Conservation (phyloP, 2,888 invertebrate genomes). For the Trichogramma evanescens region DNA sequence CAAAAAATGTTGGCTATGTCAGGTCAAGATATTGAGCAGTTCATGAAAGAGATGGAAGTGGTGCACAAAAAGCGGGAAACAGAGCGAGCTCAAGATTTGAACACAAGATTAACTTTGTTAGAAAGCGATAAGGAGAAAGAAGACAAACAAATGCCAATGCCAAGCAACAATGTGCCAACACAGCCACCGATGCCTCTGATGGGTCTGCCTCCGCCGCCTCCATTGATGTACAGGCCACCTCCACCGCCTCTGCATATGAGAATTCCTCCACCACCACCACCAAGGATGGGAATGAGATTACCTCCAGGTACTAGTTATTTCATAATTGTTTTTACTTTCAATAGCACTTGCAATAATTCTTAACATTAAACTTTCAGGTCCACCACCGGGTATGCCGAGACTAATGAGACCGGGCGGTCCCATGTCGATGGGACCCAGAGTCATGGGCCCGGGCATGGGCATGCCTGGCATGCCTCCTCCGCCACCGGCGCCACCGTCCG, state of each 20-base stretch:
- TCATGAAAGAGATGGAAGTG: slow-evolving; percentile 88
- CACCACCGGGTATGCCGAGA: slow-evolving; percentile 58
- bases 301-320: slow-evolving; percentile 45
- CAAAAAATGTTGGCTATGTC: slow-evolving; percentile 83
- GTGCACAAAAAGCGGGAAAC: slow-evolving; percentile 70
- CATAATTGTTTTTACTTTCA: not conserved
- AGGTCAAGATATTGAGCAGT: slow-evolving; percentile 85
- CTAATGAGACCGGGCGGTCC: slow-evolving; percentile 60
- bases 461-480: slow-evolving; percentile 36
- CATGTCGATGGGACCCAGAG: slow-evolving; percentile 53
- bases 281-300: slow-evolving; percentile 49
- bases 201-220: slow-evolving; percentile 52
- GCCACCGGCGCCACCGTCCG: slow-evolving; percentile 32
- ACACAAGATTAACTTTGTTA: slow-evolving; percentile 48
- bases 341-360: not conserved
- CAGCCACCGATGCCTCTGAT: slow-evolving; percentile 44
- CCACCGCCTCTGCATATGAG: slow-evolving; percentile 48
- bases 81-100: slow-evolving; percentile 59
- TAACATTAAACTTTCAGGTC: slow-evolving; percentile 42
- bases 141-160: slow-evolving; percentile 25
- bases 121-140: slow-evolving; percentile 35
- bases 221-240: slow-evolving; percentile 55
- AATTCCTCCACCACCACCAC: slow-evolving; percentile 50
- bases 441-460: slow-evolving; percentile 54
- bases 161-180: slow-evolving; percentile 27